Base-by-base conservation (phyloP, 1,140 invertebrate species). In the Cryptotermes secundus region DNA sequence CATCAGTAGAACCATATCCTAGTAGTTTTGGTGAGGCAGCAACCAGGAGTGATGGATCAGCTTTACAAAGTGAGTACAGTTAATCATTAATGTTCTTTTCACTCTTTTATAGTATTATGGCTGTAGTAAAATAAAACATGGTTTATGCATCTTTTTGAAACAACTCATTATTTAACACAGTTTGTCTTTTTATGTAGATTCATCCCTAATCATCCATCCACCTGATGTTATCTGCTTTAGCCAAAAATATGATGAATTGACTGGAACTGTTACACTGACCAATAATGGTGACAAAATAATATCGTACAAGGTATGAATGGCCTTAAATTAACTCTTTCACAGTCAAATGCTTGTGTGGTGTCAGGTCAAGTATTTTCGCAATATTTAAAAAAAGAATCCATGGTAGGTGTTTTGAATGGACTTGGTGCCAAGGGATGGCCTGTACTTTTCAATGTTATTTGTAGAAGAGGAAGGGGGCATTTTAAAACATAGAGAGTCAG, bases 221-320 rank as follows among this genome's bases (percentile, higher is more conserved):
- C 90, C 91, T 65, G 93, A 93, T 86, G 89, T 92, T 26, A 92
- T 96, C 72, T 87, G 91, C 24, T 95, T 96, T 87, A 92, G 90
- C 85, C 92, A 89, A 85, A 92, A 94, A 49, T 93, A 92, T 84
- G 92, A 92, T 85, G 95, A 95, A 87, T 88, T 93, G 35, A 90
- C 90, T 34, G 93, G 93, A 82, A 92, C 92, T 53, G 93, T 96
- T 86, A 90, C 90, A 7, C 89, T 96, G 31, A 94, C 93, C 80
- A 96, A 96, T 87, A 91, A 92, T 84, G 92, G 92, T 86, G 89
- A 94, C 26, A 91, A 92, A 84, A 89, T 92, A 81, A 89, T 96
- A 22, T 94, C 96, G 3, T 97, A 94, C 88, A 96, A 97, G 91
- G 95, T 95, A 31, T 19, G 80, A 26, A 34, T 81, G 2, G 2